Conservation (phyloP, 35 echinoderm and acorn worm species). For the Lytechinus variegatus region DNA sequence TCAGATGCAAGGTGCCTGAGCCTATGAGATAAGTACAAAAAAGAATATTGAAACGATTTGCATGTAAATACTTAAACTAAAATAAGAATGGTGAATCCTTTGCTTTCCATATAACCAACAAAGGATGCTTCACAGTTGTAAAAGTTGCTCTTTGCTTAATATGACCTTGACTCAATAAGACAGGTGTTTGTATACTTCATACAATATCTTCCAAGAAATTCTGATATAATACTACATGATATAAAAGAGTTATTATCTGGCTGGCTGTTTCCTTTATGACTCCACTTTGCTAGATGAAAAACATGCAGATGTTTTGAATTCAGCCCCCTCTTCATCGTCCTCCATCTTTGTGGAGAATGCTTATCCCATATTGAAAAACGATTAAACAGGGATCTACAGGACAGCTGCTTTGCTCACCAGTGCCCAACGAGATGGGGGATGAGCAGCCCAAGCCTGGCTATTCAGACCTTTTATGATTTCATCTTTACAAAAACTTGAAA, state of each 20-base stretch:
- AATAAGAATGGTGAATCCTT: too few species aligned
- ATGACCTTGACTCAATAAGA: not conserved
- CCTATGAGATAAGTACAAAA: not conserved
- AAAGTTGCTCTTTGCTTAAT: not conserved
- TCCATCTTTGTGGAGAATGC: not conserved
- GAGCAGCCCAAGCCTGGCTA: not conserved
- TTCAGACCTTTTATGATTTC: not conserved
- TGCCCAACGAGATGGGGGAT: not conserved
- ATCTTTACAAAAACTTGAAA: not conserved
- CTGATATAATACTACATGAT: not conserved
- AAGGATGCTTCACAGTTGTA: not conserved
- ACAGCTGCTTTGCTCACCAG: not conserved
- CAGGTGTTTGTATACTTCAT: not conserved
- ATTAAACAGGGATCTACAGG: not conserved
- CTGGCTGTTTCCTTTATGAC: not conserved
- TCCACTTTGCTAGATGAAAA: conserved; percentile 2
- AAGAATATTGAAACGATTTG: not conserved
- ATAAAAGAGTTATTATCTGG: not conserved
- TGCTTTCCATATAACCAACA: not conserved
- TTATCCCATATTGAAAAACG: conserved; percentile 19
- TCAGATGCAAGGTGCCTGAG: not conserved
- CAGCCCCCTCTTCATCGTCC: not conserved
- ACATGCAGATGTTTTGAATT: not conserved
- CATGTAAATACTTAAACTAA: too few species aligned
- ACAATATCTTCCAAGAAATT: not conserved